Conservation (phyloP, 2,888 invertebrate genomes). For the Lamellibrachia columna region DNA sequence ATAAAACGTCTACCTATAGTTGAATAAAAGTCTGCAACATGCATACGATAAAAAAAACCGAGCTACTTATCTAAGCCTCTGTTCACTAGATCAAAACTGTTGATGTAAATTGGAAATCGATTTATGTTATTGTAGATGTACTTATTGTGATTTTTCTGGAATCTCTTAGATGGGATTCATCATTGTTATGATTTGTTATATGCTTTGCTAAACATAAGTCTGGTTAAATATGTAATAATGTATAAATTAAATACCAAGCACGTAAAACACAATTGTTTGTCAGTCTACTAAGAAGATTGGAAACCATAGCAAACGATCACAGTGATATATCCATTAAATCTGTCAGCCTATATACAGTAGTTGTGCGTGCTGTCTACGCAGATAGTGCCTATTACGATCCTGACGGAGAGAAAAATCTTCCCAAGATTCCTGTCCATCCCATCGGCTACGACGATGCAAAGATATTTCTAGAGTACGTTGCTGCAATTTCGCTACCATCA, state of each 20-base stretch:
- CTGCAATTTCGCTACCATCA: background rate
- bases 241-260: no score
- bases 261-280: no score
- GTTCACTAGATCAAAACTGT: no score
- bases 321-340: no score
- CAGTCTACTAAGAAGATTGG: no score
- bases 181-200: background rate
- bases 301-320: no score
- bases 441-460: constrained; percentile 59
- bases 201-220: no score
- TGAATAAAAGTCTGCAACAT: background rate
- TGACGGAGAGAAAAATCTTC: constrained; percentile 46
- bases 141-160: background rate
- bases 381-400: constrained; percentile 55
- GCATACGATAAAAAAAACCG: background rate
- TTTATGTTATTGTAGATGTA: background rate
- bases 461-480: constrained; percentile 49
- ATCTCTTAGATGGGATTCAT: no score
- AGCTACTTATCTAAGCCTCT: no score
- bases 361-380: constrained; percentile 33
- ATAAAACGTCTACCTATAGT: no score
- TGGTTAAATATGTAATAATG: no score
- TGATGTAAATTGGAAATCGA: no score
- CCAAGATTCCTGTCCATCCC: constrained; percentile 61
- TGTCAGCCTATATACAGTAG: background rate